Conservation (phyloP, 2,113 vertebrate species). For the Tetrax tetrax region DNA sequence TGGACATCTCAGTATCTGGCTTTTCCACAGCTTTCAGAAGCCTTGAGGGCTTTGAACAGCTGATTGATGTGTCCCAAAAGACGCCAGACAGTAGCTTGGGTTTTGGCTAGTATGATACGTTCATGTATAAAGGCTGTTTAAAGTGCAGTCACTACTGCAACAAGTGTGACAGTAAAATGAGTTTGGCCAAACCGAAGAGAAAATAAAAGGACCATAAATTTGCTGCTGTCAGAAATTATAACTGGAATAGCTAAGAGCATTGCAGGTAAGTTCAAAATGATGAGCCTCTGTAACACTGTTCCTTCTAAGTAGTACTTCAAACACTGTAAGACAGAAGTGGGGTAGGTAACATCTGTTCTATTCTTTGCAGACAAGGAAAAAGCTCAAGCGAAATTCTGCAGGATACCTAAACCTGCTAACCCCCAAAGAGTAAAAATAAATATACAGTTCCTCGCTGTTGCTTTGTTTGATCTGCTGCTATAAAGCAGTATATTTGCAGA, state of each 20-base stretch:
- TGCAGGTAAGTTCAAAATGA: neutral
- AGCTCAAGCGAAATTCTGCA: neutral
- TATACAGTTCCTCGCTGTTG: neutral
- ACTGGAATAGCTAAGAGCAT: neutral
- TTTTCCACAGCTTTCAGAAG: neutral
- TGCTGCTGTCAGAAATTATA: conserved; percentile 25
- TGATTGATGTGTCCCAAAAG: neutral
- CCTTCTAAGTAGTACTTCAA: neutral
- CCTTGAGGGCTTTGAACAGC: neutral
- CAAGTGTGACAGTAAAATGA: neutral
- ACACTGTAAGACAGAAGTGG: neutral
- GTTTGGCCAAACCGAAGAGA: neutral
- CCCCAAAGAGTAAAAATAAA: neutral
- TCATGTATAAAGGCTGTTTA: neutral
- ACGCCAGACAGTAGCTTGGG: neutral
- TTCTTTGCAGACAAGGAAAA: neutral
- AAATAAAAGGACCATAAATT: neutral
- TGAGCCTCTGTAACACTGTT: neutral
- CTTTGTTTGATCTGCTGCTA: neutral
- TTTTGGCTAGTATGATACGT: neutral
- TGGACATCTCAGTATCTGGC: neutral
- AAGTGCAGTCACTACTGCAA: neutral
- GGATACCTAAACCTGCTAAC: neutral
- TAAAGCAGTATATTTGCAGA: neutral
- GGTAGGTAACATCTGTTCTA: neutral